Percentiles rank a stretch among this genome's conserved stretches.
phyloP scores from a whole-genome alignment of 2,113 vertebrate species.

The Piprites chloris region DNA sequence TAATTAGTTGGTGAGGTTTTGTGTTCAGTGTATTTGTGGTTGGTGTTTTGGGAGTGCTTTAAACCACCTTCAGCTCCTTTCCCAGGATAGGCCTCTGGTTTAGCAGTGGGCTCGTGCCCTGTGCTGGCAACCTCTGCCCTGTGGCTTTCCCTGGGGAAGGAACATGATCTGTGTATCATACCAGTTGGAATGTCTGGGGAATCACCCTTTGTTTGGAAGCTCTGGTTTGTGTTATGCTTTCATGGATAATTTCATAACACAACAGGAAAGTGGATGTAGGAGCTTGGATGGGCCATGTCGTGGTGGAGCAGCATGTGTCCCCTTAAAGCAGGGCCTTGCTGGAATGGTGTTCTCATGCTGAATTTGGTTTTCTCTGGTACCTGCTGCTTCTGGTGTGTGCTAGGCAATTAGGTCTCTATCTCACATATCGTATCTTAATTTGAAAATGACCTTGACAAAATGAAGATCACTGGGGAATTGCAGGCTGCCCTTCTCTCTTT shows the following conservation, averaged over 20 bases:
- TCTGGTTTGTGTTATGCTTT: background rate
- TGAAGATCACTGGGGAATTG: background rate
- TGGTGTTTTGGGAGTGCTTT: background rate
- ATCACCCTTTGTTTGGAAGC: background rate
- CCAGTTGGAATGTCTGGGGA: background rate
- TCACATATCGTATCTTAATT: background rate
- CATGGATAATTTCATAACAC: background rate
- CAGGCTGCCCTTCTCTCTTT: background rate
- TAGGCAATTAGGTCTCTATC: background rate
- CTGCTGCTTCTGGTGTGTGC: background rate
- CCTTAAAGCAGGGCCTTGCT: background rate
- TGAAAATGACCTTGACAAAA: background rate
- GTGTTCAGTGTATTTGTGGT: background rate
- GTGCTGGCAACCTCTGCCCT: background rate
- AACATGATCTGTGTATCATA: accelerated
- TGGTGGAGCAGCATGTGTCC: background rate
- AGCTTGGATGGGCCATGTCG: accelerated
- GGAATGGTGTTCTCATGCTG: background rate
- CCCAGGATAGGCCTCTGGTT: background rate
- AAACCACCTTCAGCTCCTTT: background rate
- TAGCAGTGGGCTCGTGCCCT: background rate
- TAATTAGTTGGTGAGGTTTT: background rate
- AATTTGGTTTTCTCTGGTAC: background rate
- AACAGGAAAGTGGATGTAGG: background rate
- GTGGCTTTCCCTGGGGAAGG: background rate